These are phyloP conservation scores for Crotalus horridus DNA, from an alignment of 2,113 vertebrate species.

Conservation along the genomic window DNA sequence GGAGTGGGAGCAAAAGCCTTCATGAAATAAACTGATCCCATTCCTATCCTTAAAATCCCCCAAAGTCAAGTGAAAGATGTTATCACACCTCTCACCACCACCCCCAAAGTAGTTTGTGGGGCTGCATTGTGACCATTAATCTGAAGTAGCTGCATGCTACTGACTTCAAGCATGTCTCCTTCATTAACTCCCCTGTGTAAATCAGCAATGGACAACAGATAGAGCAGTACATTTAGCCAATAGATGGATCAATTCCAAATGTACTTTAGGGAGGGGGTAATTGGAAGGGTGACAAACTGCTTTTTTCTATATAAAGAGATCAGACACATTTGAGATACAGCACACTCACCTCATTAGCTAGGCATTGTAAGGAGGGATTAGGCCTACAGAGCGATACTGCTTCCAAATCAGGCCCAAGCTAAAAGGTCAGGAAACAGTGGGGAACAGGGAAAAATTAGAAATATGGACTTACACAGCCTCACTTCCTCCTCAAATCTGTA, in stretches of 20 bases:
- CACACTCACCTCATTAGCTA: constrained; percentile 66
- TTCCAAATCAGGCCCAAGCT: constrained; percentile 78
- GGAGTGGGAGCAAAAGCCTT: no score
- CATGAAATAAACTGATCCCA: no score
- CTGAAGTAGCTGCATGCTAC: no score
- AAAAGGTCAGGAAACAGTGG: constrained; percentile 82
- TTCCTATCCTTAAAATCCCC: no score
- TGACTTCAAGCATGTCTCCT: neutral
- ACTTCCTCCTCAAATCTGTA: neutral
- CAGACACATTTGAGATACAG: neutral
- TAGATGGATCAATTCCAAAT: neutral
- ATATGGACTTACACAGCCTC: neutral
- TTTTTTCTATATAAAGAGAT: neutral
- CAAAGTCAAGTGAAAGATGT: no score
- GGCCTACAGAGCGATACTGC: constrained; percentile 85
- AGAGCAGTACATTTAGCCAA: neutral
- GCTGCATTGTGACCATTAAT: no score
- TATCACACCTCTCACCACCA: no score
- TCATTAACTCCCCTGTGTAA: neutral
- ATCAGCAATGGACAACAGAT: neutral
- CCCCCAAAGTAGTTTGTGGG: no score
- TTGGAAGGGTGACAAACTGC: neutral
- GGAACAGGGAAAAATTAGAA: constrained; percentile 57
- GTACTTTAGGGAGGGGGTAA: neutral
- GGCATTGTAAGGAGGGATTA: constrained; percentile 73